Conservation (phyloP, 2,113 vertebrate genomes). For the Perca flavescens region DNA sequence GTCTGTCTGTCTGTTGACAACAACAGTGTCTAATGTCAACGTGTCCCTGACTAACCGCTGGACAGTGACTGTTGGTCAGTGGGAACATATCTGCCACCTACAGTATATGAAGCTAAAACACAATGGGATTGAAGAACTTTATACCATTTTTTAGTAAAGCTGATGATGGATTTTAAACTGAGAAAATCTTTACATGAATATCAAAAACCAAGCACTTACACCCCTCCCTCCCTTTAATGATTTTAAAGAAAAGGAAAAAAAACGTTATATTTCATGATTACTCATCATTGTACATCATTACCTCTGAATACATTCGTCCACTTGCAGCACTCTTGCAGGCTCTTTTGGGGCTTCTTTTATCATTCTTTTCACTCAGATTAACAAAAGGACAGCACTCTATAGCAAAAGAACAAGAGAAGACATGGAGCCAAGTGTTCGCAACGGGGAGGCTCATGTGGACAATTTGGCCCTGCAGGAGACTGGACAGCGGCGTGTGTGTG, state of each 20-base stretch:
- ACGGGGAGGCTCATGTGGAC: constrained; percentile 29
- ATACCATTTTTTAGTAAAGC: background rate
- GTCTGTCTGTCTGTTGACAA: constrained; percentile 34
- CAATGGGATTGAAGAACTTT: too few relatives aligned
- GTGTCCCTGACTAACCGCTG: constrained; percentile 49
- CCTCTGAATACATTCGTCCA: constrained; percentile 7
- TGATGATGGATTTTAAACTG: background rate
- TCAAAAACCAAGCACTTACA: background rate
- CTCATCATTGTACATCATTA: constrained; percentile 17
- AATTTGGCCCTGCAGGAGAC: constrained; percentile 54
- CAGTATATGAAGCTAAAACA: background rate
- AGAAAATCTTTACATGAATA: background rate
- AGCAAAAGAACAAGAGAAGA: constrained; percentile 24
- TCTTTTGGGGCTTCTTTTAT: background rate
- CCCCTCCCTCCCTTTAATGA: background rate
- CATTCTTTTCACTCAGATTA: constrained; percentile 13
- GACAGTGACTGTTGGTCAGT: constrained; percentile 16
- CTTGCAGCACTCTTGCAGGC: background rate
- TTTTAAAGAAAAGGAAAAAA: background rate
- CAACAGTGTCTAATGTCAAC: constrained; percentile 38
- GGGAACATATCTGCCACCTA: constrained; percentile 6
- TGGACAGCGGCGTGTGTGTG: background rate
- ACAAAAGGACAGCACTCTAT: constrained; percentile 49
- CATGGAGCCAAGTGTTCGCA: constrained; percentile 54
- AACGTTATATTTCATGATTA: constrained; percentile 12